Conservation (phyloP, 2,797 vertebrate species). For the Gouania willdenowi region DNA sequence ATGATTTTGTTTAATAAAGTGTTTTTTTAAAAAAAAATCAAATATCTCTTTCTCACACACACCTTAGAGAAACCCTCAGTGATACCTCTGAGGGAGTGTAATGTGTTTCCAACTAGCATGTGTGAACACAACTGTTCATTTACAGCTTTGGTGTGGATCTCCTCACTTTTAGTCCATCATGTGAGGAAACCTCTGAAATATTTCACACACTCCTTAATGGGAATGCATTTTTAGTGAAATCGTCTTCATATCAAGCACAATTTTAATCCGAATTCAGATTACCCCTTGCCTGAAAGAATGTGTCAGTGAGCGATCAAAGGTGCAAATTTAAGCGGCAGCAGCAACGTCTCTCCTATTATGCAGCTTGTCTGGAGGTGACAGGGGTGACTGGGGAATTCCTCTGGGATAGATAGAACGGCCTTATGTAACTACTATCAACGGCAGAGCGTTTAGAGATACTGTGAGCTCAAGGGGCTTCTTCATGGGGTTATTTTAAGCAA, state of each 20-base stretch:
- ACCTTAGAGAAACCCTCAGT: conserved; percentile 16
- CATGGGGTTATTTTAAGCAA: no score
- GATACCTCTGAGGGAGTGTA: conserved; percentile 47
- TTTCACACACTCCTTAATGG: no score
- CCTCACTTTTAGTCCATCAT: conserved; percentile 31
- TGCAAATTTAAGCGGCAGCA: conserved; percentile 70
- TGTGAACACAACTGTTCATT: conserved; percentile 54
- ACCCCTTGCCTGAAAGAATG: no score
- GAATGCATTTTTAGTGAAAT: no score
- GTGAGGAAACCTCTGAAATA: not conserved
- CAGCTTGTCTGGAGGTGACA: conserved; percentile 30
- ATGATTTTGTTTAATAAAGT: no score
- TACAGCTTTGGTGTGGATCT: conserved; percentile 48
- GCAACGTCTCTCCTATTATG: conserved; percentile 55
- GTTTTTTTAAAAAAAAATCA: no score
- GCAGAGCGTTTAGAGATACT: no score
- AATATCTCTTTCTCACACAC: no score
- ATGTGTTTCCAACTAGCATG: conserved; percentile 37
- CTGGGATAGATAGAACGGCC: conserved; percentile 18
- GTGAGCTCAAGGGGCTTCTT: no score
- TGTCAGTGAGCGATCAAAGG: conserved; percentile 38
- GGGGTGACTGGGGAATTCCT: conserved; percentile 27
- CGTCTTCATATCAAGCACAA: no score
- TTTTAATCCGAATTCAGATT: no score
- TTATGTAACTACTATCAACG: no score